A percentile compares a stretch with the other conserved stretches of the same genome.
Conservation (phyloP, 2,888 invertebrate species). For the Ptychoptera albimana region DNA sequence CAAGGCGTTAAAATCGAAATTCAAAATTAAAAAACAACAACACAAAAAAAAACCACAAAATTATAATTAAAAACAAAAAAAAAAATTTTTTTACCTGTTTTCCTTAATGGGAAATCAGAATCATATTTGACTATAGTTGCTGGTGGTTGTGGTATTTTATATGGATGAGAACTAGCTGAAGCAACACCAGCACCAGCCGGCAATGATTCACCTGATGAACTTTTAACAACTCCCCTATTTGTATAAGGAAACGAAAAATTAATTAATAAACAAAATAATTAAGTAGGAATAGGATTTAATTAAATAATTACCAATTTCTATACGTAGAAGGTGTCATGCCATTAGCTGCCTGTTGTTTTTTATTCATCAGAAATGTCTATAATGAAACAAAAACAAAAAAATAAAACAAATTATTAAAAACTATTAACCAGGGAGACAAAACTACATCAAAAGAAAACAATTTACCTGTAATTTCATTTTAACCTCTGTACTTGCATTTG, state of each 20-base stretch:
- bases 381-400: constrained; percentile 12
- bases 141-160: constrained; percentile 48
- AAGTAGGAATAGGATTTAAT: not conserved
- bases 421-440: too few species aligned
- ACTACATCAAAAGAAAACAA: too few species aligned
- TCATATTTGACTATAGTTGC: constrained; percentile 31
- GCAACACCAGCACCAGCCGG: constrained; percentile 40
- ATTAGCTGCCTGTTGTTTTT: constrained; percentile 61
- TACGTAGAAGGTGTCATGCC: constrained; percentile 53
- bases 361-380: constrained; percentile 66
- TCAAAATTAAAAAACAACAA: not conserved
- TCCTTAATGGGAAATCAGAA: constrained; percentile 77
- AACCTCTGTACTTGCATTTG: constrained; percentile 90
- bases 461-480: constrained; percentile 83
- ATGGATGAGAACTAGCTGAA: constrained; percentile 47
- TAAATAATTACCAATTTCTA: constrained; percentile 49
- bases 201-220: constrained; percentile 46
- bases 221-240: constrained; percentile 45
- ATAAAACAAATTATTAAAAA: too few species aligned
- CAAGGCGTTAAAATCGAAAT: not conserved
- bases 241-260: not conserved
- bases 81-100: constrained; percentile 59
- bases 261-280: not conserved
- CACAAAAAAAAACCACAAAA: too few species aligned
- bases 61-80: constrained; percentile 8